Conservation (phyloP, 2,888 invertebrate genomes). For the Drosophila kambysellisi region DNA sequence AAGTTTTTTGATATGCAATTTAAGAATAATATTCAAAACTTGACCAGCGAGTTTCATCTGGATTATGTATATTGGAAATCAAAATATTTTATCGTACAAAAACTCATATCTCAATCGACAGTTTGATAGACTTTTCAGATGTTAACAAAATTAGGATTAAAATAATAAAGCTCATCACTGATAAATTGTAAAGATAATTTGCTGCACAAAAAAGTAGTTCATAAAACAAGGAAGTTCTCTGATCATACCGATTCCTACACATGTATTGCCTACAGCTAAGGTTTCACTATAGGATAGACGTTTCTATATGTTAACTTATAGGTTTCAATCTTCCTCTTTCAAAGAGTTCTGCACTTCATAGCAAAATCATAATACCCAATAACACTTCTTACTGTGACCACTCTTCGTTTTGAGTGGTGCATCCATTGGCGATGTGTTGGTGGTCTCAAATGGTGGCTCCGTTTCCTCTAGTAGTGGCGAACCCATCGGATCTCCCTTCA, state of each 20-base stretch:
- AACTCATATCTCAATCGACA: neutral
- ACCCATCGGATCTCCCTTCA: conserved; percentile 77
- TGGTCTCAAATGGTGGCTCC: conserved; percentile 67
- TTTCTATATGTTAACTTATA: neutral
- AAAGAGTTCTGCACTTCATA: neutral
- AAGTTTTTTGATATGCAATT: neutral
- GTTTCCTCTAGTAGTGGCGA: conserved; percentile 73
- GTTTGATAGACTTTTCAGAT: neutral
- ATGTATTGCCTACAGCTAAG: neutral
- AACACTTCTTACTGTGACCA: conserved; percentile 56
- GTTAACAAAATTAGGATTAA: neutral
- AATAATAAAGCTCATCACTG: neutral
- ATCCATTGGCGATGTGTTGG: conserved; percentile 38
- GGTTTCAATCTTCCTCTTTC: neutral
- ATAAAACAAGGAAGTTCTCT: neutral
- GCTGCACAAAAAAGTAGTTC: neutral
- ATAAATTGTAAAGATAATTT: neutral
- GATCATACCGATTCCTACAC: neutral
- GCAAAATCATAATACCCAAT: neutral
- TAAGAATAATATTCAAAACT: neutral
- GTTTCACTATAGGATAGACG: neutral
- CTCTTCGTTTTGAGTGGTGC: conserved; percentile 37
- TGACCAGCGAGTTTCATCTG: neutral
- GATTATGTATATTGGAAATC: neutral
- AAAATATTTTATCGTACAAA: neutral